phyloP scores from a whole-genome alignment of 2,888 invertebrate genomes.

The Oscheius sp. region DNA sequence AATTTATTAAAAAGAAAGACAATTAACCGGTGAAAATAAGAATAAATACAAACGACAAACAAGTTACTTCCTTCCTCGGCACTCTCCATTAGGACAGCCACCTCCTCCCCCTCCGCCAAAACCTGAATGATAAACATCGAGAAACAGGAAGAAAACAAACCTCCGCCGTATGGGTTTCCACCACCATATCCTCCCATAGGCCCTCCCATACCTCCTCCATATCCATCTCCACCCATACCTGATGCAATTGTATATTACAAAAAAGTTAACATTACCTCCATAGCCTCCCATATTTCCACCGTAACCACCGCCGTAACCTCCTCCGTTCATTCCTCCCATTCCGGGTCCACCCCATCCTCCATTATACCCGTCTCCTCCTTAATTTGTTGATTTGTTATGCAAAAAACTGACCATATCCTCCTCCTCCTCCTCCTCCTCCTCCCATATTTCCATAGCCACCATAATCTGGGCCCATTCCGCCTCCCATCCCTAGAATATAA shows the following conservation, averaged over 20 bases:
- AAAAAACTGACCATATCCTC: not conserved
- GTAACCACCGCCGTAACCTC: conserved; percentile 7
- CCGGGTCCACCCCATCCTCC: conserved; percentile 21
- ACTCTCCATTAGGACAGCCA: conserved; percentile 36
- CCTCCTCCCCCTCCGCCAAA: conserved; percentile 28
- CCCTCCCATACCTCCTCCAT: conserved; percentile 6
- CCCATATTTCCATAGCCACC: conserved; percentile 20
- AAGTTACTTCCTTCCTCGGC: conserved; percentile 26
- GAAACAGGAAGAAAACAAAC: not conserved
- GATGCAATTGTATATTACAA: not conserved
- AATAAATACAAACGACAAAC: not conserved
- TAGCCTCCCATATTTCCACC: conserved; percentile 3
- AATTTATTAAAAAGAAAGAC: not conserved
- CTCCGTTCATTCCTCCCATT: conserved; percentile 8
- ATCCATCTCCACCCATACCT: not conserved
- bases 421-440: conserved; percentile 20
- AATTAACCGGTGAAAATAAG: conserved; percentile 7
- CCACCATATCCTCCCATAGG: conserved; percentile 10
- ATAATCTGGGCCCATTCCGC: not conserved
- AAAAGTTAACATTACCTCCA: not conserved
- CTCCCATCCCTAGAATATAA: conserved; percentile 25
- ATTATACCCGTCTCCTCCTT: conserved; percentile 7
- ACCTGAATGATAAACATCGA: conserved; percentile 28
- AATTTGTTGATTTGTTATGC: not conserved
- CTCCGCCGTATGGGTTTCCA: conserved; percentile 6